These are phyloP conservation scores for Glossosoma conforme DNA, from an alignment of 1,140 invertebrate species.

Conservation along the genomic window DNA sequence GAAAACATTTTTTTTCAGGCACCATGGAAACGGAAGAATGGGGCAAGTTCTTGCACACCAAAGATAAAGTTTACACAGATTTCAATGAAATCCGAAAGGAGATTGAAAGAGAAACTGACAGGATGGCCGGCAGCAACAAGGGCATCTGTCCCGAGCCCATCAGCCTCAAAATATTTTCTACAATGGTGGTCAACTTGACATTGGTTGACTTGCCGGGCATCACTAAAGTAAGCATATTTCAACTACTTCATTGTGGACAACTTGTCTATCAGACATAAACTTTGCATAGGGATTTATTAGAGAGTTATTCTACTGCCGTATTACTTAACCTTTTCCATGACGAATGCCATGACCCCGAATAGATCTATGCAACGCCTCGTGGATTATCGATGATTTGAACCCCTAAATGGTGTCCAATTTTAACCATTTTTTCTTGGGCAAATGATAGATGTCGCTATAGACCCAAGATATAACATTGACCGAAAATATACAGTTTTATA, in stretches of 20 bases:
- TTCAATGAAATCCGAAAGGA: conserved; percentile 89
- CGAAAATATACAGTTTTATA: too few species aligned
- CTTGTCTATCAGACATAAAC: too few species aligned
- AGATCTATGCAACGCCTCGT: too few species aligned
- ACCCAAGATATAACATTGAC: too few species aligned
- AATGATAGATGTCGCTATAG: too few species aligned
- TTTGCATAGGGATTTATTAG: too few species aligned
- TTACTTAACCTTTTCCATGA: too few species aligned
- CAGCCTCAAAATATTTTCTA: conserved; percentile 93
- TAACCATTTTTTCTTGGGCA: too few species aligned
- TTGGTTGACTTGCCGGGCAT: conserved; percentile 97
- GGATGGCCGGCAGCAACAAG: conserved; percentile 92
- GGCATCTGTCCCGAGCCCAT: conserved; percentile 96
- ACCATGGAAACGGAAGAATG: conserved; percentile 89
- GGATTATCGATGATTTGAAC: too few species aligned
- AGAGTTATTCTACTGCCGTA: too few species aligned
- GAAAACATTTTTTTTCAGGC: conserved; percentile 58
- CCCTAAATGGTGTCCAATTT: too few species aligned
- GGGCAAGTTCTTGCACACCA: conserved; percentile 93
- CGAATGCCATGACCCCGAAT: too few species aligned
- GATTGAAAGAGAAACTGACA: conserved; percentile 91
- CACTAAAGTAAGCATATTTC: conserved; percentile 72
- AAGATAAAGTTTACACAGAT: conserved; percentile 84
- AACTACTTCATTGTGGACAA: not conserved
- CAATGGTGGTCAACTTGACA: conserved; percentile 91